These are phyloP conservation scores for Bucco capensis DNA, from an alignment of 2,113 vertebrate genomes.

Conservation along the genomic window DNA sequence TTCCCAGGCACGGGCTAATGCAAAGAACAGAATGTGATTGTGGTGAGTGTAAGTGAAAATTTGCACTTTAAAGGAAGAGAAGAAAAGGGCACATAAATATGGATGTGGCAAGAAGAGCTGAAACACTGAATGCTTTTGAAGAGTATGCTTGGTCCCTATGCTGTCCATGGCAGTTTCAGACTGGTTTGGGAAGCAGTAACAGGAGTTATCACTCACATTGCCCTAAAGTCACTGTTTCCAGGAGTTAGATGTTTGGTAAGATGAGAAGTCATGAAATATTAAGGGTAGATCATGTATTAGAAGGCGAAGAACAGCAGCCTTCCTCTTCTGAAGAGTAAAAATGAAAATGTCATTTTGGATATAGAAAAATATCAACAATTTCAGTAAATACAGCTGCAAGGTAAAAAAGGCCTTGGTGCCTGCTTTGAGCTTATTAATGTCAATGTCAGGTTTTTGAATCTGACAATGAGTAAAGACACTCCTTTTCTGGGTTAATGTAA, in stretches of 20 bases:
- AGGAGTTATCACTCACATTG: background rate
- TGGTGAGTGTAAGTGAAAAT: background rate
- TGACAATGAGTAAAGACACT: background rate
- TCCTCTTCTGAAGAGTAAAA: background rate
- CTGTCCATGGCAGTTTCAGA: background rate
- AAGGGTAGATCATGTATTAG: background rate
- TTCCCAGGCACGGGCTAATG: background rate
- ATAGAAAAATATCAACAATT: background rate
- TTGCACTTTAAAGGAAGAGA: background rate
- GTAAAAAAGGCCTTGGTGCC: background rate
- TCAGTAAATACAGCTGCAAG: background rate
- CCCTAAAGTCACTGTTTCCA: background rate
- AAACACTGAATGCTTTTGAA: background rate
- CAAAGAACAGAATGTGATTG: background rate
- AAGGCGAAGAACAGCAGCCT: background rate
- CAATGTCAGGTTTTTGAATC: background rate
- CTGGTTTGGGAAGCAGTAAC: background rate
- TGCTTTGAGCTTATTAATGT: background rate
- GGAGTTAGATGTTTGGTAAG: background rate
- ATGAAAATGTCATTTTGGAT: background rate
- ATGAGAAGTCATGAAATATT: background rate
- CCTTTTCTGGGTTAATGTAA: background rate
- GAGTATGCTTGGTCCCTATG: background rate
- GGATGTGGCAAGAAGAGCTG: background rate
- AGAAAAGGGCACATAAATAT: background rate